phyloP scores from a whole-genome alignment of 2,888 invertebrate species.

The Microchrysa polita region DNA sequence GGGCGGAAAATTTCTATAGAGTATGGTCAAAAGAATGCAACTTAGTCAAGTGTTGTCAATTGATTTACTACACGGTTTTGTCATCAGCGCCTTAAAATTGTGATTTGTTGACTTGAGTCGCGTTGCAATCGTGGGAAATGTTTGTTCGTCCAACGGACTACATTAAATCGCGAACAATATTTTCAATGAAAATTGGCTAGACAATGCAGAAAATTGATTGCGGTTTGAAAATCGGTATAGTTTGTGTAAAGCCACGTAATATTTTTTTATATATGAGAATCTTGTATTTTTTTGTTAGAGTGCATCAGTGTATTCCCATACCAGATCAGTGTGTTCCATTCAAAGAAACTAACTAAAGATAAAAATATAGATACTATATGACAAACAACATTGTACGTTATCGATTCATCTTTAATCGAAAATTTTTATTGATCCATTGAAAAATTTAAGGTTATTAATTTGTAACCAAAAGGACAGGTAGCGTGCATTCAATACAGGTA shows the following conservation, averaged over 20 bases:
- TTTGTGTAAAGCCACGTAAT: too few relatives aligned
- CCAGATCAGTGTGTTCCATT: too few relatives aligned
- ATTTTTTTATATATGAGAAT: too few relatives aligned
- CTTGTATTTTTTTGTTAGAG: neutral
- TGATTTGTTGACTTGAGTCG: neutral
- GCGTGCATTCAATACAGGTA: conserved; percentile 31
- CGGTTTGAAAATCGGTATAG: neutral
- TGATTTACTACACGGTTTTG: conserved; percentile 2
- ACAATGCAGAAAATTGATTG: neutral
- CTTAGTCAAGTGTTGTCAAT: conserved; percentile 3
- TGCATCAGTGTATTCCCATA: too few relatives aligned
- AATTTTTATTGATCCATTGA: conserved; percentile 9
- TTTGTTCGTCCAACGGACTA: too few relatives aligned
- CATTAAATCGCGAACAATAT: too few relatives aligned
- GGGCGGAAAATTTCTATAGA: conserved; percentile 1
- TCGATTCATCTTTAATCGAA: neutral
- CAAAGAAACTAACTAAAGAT: too few relatives aligned
- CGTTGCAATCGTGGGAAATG: neutral
- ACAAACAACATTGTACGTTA: neutral
- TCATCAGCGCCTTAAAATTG: too few relatives aligned
- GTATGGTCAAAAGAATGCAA: neutral
- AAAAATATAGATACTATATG: too few relatives aligned
- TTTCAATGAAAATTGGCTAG: neutral
- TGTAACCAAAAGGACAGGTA: conserved; percentile 6
- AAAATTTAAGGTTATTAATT: conserved; percentile 17